Evolutionary conservation across 1,140 invertebrate species (phyloP).

Genomic region (Nasonia longicornis): DNA sequence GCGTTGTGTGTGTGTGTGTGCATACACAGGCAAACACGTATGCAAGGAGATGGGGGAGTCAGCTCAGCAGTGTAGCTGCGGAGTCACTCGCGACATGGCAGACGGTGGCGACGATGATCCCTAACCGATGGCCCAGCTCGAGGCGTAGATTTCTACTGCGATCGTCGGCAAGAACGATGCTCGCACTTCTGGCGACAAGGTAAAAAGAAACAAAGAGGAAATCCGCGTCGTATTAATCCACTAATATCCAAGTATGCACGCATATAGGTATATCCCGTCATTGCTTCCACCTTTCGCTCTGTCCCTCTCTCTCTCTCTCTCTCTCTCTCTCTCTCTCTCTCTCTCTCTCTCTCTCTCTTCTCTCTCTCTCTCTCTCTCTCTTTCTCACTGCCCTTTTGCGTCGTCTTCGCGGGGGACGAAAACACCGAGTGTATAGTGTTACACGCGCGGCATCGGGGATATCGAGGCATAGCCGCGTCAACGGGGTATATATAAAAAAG

Average conservation of each 20-base stretch:
- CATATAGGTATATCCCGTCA: background rate
- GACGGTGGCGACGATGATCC: slow-evolving; percentile 51
- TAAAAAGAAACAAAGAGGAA: slow-evolving; percentile 53
- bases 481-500: background rate
- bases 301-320: background rate
- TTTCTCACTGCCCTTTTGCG: background rate
- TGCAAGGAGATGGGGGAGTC: slow-evolving; percentile 56
- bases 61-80: slow-evolving; percentile 47
- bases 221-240: background rate
- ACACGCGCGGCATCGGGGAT: background rate
- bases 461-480: background rate
- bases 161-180: slow-evolving; percentile 62
- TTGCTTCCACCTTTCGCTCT: background rate
- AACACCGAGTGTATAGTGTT: background rate
- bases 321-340: background rate
- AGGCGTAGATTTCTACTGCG: slow-evolving; percentile 62
- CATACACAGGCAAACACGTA: background rate
- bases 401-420: background rate
- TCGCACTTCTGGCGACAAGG: slow-evolving; percentile 37
- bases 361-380: no score
- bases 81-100: slow-evolving; percentile 25
- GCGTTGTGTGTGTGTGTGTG: no score
- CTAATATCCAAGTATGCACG: background rate
- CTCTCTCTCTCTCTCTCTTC: no score
- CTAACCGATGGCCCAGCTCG: slow-evolving; percentile 65